Evolutionary conservation across 2,888 invertebrate genomes (phyloP).

Genomic region (Agonopterix heracliana): DNA sequence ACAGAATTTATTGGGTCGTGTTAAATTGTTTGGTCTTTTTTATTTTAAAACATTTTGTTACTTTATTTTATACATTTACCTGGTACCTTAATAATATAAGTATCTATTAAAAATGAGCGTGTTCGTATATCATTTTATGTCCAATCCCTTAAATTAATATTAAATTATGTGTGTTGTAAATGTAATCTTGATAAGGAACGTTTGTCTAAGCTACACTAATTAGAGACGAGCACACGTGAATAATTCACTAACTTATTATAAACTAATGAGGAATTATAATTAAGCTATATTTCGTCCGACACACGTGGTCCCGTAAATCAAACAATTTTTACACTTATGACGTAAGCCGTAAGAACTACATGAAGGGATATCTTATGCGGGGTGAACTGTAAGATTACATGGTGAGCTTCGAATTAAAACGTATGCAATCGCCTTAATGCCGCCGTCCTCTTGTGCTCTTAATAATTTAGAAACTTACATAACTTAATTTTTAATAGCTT

Average conservation of each 20-base stretch:
- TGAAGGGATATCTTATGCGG: too few relatives aligned
- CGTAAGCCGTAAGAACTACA: too few relatives aligned
- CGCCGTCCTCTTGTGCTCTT: constrained; percentile 13
- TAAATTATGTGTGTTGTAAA: constrained; percentile 35
- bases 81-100: not conserved
- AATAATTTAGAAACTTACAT: constrained; percentile 5
- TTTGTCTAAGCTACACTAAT: constrained; percentile 58
- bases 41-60: not conserved
- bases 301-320: too few relatives aligned
- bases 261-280: constrained; percentile 55
- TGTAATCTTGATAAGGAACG: constrained; percentile 46
- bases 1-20: constrained; percentile 3
- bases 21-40: constrained; percentile 1
- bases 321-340: too few relatives aligned
- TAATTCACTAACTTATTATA: constrained; percentile 24
- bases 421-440: constrained; percentile 20
- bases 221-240: constrained; percentile 42
- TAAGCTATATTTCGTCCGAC: constrained; percentile 30
- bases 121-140: not conserved
- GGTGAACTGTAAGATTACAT: too few relatives aligned
- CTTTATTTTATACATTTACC: too few relatives aligned
- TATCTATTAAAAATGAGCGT: not conserved
- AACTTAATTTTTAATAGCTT: not conserved
- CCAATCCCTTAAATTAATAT: constrained; percentile 24
- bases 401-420: too few relatives aligned